Evolutionary conservation across 2,113 vertebrate species (phyloP), one percentile per base, ranked within the genome.

Genomic region (Cyprinodon tularosa): DNA sequence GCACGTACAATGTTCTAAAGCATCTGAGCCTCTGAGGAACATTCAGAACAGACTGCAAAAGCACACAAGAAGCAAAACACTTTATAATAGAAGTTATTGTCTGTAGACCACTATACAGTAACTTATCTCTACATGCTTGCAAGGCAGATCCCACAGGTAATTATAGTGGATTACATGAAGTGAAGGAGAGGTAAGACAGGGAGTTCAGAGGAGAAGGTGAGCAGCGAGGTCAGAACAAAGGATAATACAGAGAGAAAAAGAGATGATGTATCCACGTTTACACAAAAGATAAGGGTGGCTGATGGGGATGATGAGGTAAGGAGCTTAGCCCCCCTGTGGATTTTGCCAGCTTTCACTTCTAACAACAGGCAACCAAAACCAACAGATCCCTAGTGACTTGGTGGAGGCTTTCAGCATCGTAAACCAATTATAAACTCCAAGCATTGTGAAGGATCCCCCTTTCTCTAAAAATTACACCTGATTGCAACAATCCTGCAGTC

Each of bases 251-350:
- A 53, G 14, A 64, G 63, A 77, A 40, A 69, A 65, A 6, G 61
- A 29, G 29, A 45, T 17, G 12, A 15, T 39, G 50, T 3, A 36
- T 72, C 57, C 62, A 42, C 62, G 53, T 80, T 84, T 66, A 76
- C 66, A 68, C 20, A 74, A 38, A 70, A 73, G 80, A 75, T 74
- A 78, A 85, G 67, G 44, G 78, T 74, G 64, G 77, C 71, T 64
- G 85, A 86, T 87, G 78, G 74, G 80, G 83, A 87, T 68, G 82
- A 88, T 73, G 74, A 84, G 81, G 87, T 82, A 83, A 82, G 74
- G 69, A 73, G 79, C 66, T 78, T 76, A 71, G 53, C 68, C 44
- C 0, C 48, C 62, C 47, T 64, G 64, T 66, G 68, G 77, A 84
- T 76, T 87, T 75, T 84, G 71, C 82, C 79, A 75, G 68, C 76